phyloP scores from a whole-genome alignment of 2,113 vertebrate species.

The Brachirus orientalis region DNA sequence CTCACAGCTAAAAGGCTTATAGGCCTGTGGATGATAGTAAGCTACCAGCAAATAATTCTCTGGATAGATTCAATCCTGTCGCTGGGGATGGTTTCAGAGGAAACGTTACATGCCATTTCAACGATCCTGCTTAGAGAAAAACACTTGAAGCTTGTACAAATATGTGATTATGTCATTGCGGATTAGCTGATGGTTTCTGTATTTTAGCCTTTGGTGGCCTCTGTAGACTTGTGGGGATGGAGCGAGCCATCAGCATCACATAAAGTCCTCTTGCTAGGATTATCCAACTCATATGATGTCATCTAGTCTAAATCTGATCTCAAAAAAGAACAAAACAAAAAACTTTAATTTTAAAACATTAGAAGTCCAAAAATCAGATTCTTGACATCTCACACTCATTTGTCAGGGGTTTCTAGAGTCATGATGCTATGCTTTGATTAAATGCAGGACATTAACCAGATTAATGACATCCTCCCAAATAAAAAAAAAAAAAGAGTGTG shows the following conservation, averaged over 20 bases:
- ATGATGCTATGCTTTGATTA: neutral
- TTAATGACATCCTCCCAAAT: neutral
- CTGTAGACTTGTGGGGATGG: slow-evolving; percentile 24
- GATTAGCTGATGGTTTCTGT: slow-evolving; percentile 48
- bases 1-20: slow-evolving; percentile 32
- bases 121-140: slow-evolving; percentile 35
- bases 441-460: neutral
- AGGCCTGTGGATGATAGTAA: slow-evolving; percentile 35
- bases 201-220: slow-evolving; percentile 44
- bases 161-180: slow-evolving; percentile 64
- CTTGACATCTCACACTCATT: no score
- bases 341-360: no score
- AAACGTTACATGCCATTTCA: slow-evolving; percentile 51
- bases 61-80: slow-evolving; percentile 28
- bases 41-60: slow-evolving; percentile 14
- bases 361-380: no score
- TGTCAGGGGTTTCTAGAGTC: no score
- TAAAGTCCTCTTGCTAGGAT: slow-evolving; percentile 66
- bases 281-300: slow-evolving; percentile 69
- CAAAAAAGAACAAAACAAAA: neutral
- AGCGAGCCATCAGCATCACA: slow-evolving; percentile 27
- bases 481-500: neutral
- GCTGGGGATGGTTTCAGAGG: slow-evolving; percentile 14
- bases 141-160: slow-evolving; percentile 52
- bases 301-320: slow-evolving; percentile 64